phyloP scores from a whole-genome alignment of 2,888 invertebrate species.

The Tubulanus polymorphus region DNA sequence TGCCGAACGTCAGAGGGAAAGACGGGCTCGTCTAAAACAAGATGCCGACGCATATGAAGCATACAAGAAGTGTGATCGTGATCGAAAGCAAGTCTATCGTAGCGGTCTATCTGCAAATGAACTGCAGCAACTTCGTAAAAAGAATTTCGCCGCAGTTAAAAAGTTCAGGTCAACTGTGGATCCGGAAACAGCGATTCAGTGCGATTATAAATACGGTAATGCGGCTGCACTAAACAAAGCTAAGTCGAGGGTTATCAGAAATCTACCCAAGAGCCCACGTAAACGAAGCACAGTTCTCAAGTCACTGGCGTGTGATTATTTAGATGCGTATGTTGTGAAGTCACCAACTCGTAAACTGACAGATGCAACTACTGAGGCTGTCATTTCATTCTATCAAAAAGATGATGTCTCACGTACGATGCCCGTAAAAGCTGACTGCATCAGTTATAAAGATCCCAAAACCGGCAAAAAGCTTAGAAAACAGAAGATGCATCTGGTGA shows the following conservation, averaged over 20 bases:
- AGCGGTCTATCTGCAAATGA: not conserved
- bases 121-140: not conserved
- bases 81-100: not conserved
- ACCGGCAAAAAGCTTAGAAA: not conserved
- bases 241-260: not conserved
- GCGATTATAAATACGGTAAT: not conserved
- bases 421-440: slow-evolving; percentile 9
- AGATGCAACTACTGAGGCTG: not conserved
- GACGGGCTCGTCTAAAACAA: not conserved
- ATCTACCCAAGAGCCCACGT: not conserved
- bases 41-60: not conserved
- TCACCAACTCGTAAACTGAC: not conserved
- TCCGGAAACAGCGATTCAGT: not conserved
- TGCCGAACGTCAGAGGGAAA: not conserved
- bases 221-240: not conserved
- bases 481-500: slow-evolving; percentile 8
- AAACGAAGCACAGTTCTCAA: not conserved
- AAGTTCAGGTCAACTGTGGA: not conserved
- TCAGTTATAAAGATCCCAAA: not conserved
- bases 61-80: not conserved
- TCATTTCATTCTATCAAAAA: slow-evolving; percentile 3
- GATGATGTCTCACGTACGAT: slow-evolving; percentile 5
- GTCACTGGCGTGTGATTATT: not conserved
- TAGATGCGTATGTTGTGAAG: not conserved
- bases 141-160: not conserved